phyloP scores from a whole-genome alignment of 2,888 invertebrate genomes.

The Pseudeuparius sepicola region DNA sequence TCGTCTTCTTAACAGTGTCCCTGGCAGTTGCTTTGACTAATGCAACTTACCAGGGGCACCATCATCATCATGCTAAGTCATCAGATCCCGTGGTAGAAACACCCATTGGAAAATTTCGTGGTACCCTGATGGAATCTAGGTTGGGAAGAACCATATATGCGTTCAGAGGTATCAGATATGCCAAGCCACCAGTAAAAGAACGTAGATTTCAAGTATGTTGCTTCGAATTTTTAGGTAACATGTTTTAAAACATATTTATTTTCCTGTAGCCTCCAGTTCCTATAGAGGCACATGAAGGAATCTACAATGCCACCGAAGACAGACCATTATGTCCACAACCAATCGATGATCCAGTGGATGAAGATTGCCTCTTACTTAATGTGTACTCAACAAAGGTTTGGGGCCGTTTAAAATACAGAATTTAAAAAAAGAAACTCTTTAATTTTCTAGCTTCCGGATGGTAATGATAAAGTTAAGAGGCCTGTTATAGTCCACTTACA shows the following conservation, averaged over 20 bases:
- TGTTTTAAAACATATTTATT: background rate
- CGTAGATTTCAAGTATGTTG: slow-evolving; percentile 36
- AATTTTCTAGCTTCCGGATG: too few species aligned
- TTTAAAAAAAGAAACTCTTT: slow-evolving; percentile 5
- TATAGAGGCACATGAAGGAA: slow-evolving; percentile 29
- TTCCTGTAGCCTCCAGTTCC: slow-evolving; percentile 31
- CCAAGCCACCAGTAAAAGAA: slow-evolving; percentile 32
- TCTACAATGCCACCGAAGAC: slow-evolving; percentile 32
- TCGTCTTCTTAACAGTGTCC: too few species aligned
- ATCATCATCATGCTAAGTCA: too few species aligned
- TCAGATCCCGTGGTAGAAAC: slow-evolving; percentile 23
- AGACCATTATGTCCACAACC: slow-evolving; percentile 34
- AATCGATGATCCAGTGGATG: slow-evolving; percentile 36
- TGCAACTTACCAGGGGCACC: too few species aligned
- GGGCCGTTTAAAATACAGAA: background rate
- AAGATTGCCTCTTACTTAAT: slow-evolving; percentile 55
- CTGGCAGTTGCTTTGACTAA: too few species aligned
- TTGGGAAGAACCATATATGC: slow-evolving; percentile 29
- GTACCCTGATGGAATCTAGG: slow-evolving; percentile 27
- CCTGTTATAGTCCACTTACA: slow-evolving; percentile 60
- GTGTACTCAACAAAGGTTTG: slow-evolving; percentile 44
- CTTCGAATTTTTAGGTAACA: slow-evolving; percentile 3
- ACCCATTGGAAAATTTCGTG: slow-evolving; percentile 29
- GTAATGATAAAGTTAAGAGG: slow-evolving; percentile 31
- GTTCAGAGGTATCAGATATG: slow-evolving; percentile 31